Evolutionary conservation across 2,888 invertebrate genomes (phyloP).

Genomic region (Sphaerophoria rueppellii): DNA sequence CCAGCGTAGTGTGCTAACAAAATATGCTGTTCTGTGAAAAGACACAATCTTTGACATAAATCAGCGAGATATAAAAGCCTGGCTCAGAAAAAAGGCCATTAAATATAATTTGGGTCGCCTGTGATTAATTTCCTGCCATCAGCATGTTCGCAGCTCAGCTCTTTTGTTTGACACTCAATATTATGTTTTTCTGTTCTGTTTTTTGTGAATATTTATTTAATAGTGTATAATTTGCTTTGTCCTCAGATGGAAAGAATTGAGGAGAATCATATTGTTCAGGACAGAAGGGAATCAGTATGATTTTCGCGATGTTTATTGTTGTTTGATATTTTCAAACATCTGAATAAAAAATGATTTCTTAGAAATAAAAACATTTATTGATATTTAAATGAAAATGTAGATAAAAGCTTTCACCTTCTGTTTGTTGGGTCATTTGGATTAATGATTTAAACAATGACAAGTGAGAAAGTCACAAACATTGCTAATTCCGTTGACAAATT

Average conservation of each 20-base stretch:
- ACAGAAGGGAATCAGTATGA: neutral
- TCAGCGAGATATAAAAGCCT: constrained; percentile 17
- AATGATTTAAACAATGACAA: too few species aligned
- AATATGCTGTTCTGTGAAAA: constrained; percentile 17
- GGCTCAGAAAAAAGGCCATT: constrained; percentile 34
- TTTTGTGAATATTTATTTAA: constrained; percentile 15
- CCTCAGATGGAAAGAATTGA: constrained; percentile 9
- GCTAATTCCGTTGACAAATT: too few species aligned
- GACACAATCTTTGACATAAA: constrained; percentile 29
- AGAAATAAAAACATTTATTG: too few species aligned
- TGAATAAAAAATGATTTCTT: too few species aligned
- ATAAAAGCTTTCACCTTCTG: too few species aligned
- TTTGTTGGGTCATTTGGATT: too few species aligned
- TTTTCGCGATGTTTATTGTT: neutral
- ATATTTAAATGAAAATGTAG: too few species aligned
- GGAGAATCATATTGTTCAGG: neutral
- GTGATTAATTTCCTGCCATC: constrained; percentile 27
- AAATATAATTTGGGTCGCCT: constrained; percentile 47
- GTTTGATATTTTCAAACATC: neutral
- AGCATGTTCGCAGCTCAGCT: constrained; percentile 48
- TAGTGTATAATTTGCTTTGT: constrained; percentile 35
- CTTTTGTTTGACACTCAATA: constrained; percentile 47
- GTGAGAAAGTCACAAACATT: too few species aligned
- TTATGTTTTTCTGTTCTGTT: neutral
- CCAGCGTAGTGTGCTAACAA: neutral